phyloP scores from a whole-genome alignment of 2,888 invertebrate genomes.

The Thereva unica region DNA sequence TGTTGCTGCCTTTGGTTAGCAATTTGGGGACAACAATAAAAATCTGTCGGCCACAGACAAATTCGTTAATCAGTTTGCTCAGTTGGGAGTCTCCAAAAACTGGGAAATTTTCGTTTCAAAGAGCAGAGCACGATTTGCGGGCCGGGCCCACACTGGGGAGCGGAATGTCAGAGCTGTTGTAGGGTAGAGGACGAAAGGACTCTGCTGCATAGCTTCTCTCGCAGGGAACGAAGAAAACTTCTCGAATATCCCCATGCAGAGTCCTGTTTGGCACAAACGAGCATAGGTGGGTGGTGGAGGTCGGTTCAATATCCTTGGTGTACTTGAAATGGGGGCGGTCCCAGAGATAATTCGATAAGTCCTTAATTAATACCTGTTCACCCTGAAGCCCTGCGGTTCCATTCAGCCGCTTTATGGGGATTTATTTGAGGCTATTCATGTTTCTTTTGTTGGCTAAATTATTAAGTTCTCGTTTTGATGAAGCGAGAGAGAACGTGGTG shows the following conservation, averaged over 20 bases:
- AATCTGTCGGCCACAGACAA: slow-evolving; percentile 41
- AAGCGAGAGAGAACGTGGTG: too few species aligned
- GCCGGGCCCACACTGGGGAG: background rate
- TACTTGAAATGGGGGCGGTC: slow-evolving; percentile 31
- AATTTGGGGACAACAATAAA: slow-evolving; percentile 37
- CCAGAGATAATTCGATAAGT: slow-evolving; percentile 37
- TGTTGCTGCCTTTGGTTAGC: slow-evolving; percentile 33
- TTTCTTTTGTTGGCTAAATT: too few species aligned
- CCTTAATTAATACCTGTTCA: slow-evolving; percentile 27
- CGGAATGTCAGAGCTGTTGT: background rate
- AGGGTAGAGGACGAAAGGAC: background rate
- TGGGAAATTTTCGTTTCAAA: slow-evolving; percentile 22
- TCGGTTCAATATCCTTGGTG: background rate
- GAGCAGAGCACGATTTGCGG: slow-evolving; percentile 15
- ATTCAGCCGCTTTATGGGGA: too few species aligned
- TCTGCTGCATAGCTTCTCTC: too few species aligned
- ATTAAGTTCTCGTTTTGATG: too few species aligned
- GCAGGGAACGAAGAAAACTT: background rate
- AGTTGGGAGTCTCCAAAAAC: slow-evolving; percentile 34
- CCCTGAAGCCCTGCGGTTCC: too few species aligned
- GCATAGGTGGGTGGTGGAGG: background rate
- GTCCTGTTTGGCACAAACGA: background rate
- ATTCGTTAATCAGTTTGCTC: slow-evolving; percentile 39
- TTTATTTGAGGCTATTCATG: too few species aligned
- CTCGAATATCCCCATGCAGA: background rate